These are phyloP conservation scores for Microtus ochrogaster DNA, from an alignment of 2,113 vertebrate genomes.

Conservation along the genomic window DNA sequence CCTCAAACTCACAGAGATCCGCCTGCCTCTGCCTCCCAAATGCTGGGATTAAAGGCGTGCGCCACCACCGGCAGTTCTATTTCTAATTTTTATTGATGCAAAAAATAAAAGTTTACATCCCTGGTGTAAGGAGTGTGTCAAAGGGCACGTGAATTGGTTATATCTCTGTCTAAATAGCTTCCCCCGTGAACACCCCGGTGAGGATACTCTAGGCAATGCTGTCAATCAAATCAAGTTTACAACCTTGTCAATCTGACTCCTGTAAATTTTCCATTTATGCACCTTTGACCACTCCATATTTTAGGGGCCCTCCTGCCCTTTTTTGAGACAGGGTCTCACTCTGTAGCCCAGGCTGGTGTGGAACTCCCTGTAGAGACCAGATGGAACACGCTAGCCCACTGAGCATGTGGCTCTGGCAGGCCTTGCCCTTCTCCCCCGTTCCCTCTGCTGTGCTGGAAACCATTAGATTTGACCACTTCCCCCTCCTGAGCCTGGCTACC, in stretches of 20 bases:
- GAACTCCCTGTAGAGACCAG: background rate
- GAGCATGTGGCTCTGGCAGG: background rate
- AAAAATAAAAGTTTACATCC: background rate
- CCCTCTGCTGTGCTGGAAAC: background rate
- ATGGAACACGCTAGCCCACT: background rate
- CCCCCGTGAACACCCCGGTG: background rate
- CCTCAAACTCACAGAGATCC: too few species aligned
- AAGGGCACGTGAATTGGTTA: background rate
- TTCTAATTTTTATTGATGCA: background rate
- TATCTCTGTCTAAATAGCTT: background rate
- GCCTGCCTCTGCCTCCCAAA: too few species aligned
- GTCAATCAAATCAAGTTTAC: background rate
- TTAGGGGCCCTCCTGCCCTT: background rate
- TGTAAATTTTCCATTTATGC: background rate
- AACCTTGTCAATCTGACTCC: background rate
- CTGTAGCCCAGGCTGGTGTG: background rate
- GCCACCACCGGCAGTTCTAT: background rate
- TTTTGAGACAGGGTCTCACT: background rate
- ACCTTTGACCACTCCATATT: too few species aligned
- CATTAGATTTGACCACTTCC: background rate
- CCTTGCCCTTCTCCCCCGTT: background rate
- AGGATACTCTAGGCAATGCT: background rate
- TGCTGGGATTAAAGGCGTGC: too few species aligned
- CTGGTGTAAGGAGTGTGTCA: background rate
- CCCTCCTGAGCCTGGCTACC: background rate